Conservation (phyloP, 2,888 invertebrate species). For the Orthonevra nobilis region DNA sequence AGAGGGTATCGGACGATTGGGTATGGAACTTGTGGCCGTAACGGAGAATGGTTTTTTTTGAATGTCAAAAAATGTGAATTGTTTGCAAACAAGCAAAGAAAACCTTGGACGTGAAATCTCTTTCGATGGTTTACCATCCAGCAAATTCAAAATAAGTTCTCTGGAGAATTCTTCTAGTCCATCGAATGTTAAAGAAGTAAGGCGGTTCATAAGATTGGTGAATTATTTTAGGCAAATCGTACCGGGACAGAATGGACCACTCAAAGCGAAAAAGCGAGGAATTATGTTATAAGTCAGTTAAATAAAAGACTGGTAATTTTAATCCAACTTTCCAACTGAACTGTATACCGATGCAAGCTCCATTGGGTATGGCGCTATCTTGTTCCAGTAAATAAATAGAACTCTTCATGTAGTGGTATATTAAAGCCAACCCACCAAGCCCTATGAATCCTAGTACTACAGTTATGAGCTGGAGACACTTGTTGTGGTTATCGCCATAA, state of each 20-base stretch:
- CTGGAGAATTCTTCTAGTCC: constrained; percentile 17
- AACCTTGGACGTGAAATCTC: constrained; percentile 73
- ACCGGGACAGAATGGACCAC: constrained; percentile 7
- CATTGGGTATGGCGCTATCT: constrained; percentile 17
- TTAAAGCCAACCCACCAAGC: constrained; percentile 36
- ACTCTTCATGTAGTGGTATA: constrained; percentile 30
- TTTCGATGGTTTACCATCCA: too few relatives aligned
- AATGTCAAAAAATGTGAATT: constrained; percentile 69
- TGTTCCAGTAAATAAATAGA: constrained; percentile 37
- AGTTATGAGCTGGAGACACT: constrained; percentile 27
- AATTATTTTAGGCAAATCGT: constrained; percentile 40
- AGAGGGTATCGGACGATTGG: constrained; percentile 7
- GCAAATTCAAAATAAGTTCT: constrained; percentile 14
- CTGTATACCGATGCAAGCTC: constrained; percentile 49
- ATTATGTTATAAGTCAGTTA: constrained; percentile 2
- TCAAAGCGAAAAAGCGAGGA: neutral
- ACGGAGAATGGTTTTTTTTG: constrained; percentile 52
- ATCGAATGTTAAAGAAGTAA: constrained; percentile 16
- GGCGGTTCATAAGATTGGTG: constrained; percentile 32
- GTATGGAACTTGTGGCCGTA: constrained; percentile 31
- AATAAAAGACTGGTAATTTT: constrained; percentile 18
- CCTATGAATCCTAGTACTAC: constrained; percentile 16
- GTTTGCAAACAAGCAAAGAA: constrained; percentile 51
- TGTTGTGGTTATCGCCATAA: constrained; percentile 11
- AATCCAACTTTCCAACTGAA: constrained; percentile 22